A percentile compares a stretch with the other conserved stretches of the same genome.
These are phyloP conservation scores for Seriola quinqueradiata DNA, from an alignment of 2,113 vertebrate species.

Conservation along the genomic window DNA sequence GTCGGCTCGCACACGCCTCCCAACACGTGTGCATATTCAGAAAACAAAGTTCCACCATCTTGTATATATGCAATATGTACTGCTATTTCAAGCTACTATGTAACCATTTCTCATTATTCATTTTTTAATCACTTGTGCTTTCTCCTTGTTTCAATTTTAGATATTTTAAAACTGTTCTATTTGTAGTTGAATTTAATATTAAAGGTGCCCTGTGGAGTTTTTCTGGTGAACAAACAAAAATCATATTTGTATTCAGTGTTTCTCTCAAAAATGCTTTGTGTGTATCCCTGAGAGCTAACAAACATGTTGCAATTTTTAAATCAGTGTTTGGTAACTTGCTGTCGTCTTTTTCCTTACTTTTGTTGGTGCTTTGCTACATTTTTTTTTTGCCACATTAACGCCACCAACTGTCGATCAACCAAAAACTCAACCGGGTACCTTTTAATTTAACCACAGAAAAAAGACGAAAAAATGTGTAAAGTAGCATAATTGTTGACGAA, in stretches of 20 bases:
- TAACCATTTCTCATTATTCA: neutral
- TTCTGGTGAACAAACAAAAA: neutral
- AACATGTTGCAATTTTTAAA: neutral
- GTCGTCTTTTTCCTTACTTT: no score
- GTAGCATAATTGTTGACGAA: neutral
- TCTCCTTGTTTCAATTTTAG: neutral
- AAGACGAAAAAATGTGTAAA: neutral
- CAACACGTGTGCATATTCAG: neutral
- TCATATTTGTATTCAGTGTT: neutral
- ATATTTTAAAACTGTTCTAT: no score
- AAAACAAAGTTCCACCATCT: neutral
- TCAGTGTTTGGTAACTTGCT: neutral
- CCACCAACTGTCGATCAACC: no score
- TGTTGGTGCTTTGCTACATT: no score
- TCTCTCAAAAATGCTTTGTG: neutral
- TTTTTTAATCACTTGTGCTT: neutral
- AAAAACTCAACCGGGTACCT: no score
- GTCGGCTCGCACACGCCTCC: neutral
- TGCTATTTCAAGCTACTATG: neutral
- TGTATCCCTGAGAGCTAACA: neutral
- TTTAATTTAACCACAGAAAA: no score
- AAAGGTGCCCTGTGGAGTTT: conserved; percentile 4
- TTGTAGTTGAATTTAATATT: neutral
- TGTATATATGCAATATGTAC: neutral
- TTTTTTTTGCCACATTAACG: no score